Evolutionary conservation across 2,797 vertebrate genomes (phyloP), one percentile per base, ranked within the genome.

Genomic region (Fratercula arctica): DNA sequence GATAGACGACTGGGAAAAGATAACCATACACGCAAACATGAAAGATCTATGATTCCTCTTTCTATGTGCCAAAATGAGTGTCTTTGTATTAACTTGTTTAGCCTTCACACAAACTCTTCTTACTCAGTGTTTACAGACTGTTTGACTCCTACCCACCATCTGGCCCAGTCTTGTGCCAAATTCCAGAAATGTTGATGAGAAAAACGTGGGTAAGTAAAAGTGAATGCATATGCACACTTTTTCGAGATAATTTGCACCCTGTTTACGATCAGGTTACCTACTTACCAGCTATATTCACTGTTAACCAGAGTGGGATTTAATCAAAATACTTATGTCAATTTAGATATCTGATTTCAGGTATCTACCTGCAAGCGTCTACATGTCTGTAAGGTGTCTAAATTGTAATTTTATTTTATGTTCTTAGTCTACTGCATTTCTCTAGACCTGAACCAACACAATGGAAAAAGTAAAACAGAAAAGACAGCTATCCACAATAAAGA

Each of bases 71-170:
- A 92, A 91, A 91, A 87, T 6, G 1, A 73, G 18, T 73, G 37
- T 28, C 66, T 92, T 85, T 81, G 78, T 89, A 95, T 95, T 93
- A 96, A 89, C 57, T 85, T 95, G 86, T 95, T 95, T 95, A 90
- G 68, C 39, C 48, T 93, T 90, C 79, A 90, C 75, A 85, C 73
- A 83, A 94, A 93, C n/a, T 79, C 54, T 43, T 94, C 68, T 64
- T 74, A 35, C 41, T 90, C 74, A 66, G 48, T 90, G 61, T 96
- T 96, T 93, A 95, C 81, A 93, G 86, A 92, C 39, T 80, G 64
- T 53, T 88, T 89, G 78, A 94, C 57, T 95, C 86, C 93, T 87
- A 93, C 35, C 61, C 57, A 78, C 45, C 86, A 95, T 83, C 81
- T 93, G 93, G 57, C 76, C 18, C 28, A 2, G 46, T 24, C 54